Evolutionary conservation across 2,888 invertebrate species (phyloP).

Genomic region (Macrosiphum euphorbiae): DNA sequence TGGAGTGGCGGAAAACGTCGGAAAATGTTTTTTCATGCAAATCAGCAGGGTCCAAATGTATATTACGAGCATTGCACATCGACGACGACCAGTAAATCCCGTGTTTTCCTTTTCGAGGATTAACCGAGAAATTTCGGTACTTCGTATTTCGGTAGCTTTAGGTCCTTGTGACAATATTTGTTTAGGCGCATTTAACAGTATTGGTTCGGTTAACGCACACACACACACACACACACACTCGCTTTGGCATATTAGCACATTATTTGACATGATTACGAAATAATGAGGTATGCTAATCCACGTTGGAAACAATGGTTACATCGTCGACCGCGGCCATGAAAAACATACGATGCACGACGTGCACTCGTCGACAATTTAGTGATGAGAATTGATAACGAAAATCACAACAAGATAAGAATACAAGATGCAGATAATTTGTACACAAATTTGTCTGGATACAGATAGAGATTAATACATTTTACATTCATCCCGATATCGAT

Average conservation of each 20-base stretch:
- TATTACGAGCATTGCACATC: background rate
- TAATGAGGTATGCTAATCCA: background rate
- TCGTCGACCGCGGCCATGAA: background rate
- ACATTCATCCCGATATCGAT: too few relatives aligned
- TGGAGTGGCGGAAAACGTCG: background rate
- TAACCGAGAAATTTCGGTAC: background rate
- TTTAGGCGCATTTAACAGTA: conserved; percentile 27
- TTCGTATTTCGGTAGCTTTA: conserved; percentile 4
- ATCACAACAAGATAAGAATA: too few relatives aligned
- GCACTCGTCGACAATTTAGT: too few relatives aligned
- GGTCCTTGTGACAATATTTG: conserved; percentile 50
- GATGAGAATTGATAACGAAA: too few relatives aligned
- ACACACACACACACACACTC: background rate
- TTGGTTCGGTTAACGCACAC: conserved; percentile 8
- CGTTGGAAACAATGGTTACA: background rate
- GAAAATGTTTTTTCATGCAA: conserved; percentile 49
- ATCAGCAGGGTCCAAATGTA: conserved; percentile 27
- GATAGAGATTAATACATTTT: too few relatives aligned
- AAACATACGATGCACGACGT: too few relatives aligned
- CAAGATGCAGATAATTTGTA: too few relatives aligned
- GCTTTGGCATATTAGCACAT: background rate
- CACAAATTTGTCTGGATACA: too few relatives aligned
- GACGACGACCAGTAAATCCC: background rate
- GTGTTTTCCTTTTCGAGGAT: conserved; percentile 44
- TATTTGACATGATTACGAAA: conserved; percentile 17